Base-by-base conservation (phyloP, 2,888 invertebrate species). In the Gari tellinella region DNA sequence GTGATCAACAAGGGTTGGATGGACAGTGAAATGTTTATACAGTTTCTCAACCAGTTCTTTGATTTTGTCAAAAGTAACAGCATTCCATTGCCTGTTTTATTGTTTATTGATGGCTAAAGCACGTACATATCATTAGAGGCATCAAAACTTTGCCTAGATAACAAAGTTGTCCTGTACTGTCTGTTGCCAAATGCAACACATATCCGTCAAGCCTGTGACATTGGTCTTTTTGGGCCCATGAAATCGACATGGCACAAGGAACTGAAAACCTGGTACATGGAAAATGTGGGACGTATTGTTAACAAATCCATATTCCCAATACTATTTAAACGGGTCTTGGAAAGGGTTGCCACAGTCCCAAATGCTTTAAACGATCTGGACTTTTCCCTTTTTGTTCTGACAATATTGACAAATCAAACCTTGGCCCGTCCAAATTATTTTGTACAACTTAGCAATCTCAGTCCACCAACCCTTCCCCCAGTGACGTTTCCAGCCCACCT, bases 61-160 rank as follows among this genome's bases (percentile, higher is more conserved):
- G 10, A 38, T 12, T 37, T 46, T 19, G 25, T 56, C 0, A 41
- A 61, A 14, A 17, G 15, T 0, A 31, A 26, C 4, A 8, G 43
- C 2, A 38, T 62, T 14, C 21, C 5, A 25, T 10, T 14, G 1
- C 69, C 69, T 1, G 48, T 70, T 15, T 21, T 63, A 15, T 21
- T 63, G 40, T 58, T 70, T 58, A 58, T 70, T 1, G 69, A 70
- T 41, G 63, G 63, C 2, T 63, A 70, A n/a, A 40, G 46, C 2
- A 70, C 63, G 3, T 53, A 53, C 26, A 46, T 57, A 15, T 37
- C 45, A 14, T 17, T 31, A 12, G 19, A 48, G 14, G 57, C 61
- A 5, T 17, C 53, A n/a, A 15, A 43, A 14, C 37, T 56, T n/a
- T 63, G 52, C 25, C 10, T 4, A 2, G 38, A 69, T 43, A 41